A percentile compares a stretch with the other conserved stretches of the same genome.
phyloP scores from a whole-genome alignment of 2,888 invertebrate species.

The Schizaphis graminum region DNA sequence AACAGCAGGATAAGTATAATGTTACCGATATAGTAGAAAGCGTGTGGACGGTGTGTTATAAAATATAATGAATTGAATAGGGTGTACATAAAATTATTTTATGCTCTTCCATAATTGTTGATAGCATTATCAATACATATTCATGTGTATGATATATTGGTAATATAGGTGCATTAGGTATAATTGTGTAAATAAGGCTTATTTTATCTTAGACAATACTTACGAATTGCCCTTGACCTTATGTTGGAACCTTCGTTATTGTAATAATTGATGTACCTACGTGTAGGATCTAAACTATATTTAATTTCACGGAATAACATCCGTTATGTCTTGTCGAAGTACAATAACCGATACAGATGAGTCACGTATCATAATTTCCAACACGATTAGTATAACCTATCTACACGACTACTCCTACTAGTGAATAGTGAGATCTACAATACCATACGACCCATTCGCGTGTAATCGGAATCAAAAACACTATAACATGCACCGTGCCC shows the following conservation, averaged over 20 bases:
- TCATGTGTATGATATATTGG: background rate
- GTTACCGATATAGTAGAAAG: background rate
- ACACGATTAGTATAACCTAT: background rate
- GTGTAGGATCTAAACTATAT: constrained; percentile 21
- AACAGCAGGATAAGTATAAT: background rate
- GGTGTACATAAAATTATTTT: background rate
- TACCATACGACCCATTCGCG: background rate
- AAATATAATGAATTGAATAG: background rate
- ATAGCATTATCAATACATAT: background rate
- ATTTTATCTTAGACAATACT: constrained; percentile 2
- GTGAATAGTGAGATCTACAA: background rate
- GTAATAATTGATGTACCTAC: background rate
- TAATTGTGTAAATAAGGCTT: background rate
- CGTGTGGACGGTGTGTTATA: background rate
- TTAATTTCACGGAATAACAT: constrained; percentile 19
- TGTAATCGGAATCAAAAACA: constrained; percentile 27
- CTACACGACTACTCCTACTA: background rate
- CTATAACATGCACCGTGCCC: background rate
- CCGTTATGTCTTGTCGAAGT: constrained; percentile 24
- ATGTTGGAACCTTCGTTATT: background rate
- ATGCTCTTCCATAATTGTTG: background rate
- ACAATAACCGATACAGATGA: constrained; percentile 40
- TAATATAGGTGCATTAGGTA: background rate
- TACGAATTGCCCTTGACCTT: constrained; percentile 36
- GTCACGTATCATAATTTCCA: constrained; percentile 49